A percentile compares a stretch with the other conserved stretches of the same genome.
These are phyloP conservation scores for Enteromius unitaeniatus DNA, from an alignment of 2,797 vertebrate genomes.

Conservation along the genomic window DNA sequence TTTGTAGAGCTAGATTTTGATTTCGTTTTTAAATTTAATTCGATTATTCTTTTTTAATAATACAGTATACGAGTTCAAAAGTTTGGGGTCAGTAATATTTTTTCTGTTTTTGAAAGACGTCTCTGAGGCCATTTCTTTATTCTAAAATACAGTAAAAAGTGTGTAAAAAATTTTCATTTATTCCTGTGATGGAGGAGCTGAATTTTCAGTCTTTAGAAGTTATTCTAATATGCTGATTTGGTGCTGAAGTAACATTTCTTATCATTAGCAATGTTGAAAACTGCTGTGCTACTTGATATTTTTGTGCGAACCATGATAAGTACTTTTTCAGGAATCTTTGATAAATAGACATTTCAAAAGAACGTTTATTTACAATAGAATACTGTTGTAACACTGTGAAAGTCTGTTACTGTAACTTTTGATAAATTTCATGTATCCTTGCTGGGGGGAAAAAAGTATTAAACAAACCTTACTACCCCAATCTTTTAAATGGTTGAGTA, in stretches of 20 bases:
- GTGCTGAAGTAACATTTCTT: constrained; percentile 12
- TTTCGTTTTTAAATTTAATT: background rate
- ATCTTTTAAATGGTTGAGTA: background rate
- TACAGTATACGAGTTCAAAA: background rate
- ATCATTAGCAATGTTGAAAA: background rate
- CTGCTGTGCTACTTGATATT: background rate
- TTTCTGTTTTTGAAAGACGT: background rate
- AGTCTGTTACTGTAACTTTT: background rate
- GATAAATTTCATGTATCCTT: background rate
- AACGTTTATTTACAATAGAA: background rate
- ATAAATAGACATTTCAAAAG: background rate
- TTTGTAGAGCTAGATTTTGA: background rate
- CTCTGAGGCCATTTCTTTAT: background rate
- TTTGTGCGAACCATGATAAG: background rate
- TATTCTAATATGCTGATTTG: constrained; percentile 4
- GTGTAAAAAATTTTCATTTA: background rate
- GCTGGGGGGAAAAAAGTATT: background rate
- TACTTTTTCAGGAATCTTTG: background rate
- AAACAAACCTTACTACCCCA: background rate
- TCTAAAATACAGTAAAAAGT: background rate
- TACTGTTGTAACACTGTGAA: background rate
- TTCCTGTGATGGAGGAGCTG: background rate
- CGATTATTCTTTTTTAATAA: background rate
- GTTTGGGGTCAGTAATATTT: background rate
- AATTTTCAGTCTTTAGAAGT: background rate